Base-by-base conservation (phyloP, 1,140 invertebrate species). In the Drosophila pandora region DNA sequence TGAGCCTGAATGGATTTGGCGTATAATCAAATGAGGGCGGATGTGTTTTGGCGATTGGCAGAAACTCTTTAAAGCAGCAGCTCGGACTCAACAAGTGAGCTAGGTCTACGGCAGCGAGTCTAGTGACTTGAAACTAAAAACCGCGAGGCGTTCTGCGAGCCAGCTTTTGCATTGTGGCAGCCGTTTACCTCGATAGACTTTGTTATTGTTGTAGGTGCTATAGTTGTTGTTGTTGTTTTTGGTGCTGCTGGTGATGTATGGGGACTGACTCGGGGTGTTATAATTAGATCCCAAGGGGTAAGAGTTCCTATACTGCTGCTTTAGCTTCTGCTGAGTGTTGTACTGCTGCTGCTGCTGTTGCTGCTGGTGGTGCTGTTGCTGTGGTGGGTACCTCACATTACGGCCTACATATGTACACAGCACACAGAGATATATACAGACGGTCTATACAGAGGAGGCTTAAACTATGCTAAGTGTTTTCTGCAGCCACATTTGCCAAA, bases 281-380 rank as follows among this genome's bases (percentile, higher is more conserved):
- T 77, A 85, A 80, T 81, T 75, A 72, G 78, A 65, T 80, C 81
- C 81, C 50, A 63, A 63, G 45, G 83, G 79, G 61, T 87, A 88
- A 43, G 83, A 87, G 79, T 87, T 88, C 85, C 83, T 88, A 83
- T 88, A 87, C 57, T 87, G 83, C 57, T 88, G 83, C 70, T 87
- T 87, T 55, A 64, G 75, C 50, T 43, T 43, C 41, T 74, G 75
- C 55, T 77, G 69, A 21, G 39, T 59, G 55, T 59, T 67, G 64
- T 43, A 45, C 17, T 67, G 56, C 25, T 71, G 37, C 13, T 55
- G 48, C 30, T 79, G 70, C 47, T 76, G 76, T 32, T 76, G 70
- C 67, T 72, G 72, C 50, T 17, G n/a, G n/a, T 71, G 37, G 8
- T 55, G 41, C 17, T 79, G 70, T 48, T 77, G 76, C 32, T 77